Conservation (phyloP, 2,888 invertebrate genomes). For the Drosophila crucigera region DNA sequence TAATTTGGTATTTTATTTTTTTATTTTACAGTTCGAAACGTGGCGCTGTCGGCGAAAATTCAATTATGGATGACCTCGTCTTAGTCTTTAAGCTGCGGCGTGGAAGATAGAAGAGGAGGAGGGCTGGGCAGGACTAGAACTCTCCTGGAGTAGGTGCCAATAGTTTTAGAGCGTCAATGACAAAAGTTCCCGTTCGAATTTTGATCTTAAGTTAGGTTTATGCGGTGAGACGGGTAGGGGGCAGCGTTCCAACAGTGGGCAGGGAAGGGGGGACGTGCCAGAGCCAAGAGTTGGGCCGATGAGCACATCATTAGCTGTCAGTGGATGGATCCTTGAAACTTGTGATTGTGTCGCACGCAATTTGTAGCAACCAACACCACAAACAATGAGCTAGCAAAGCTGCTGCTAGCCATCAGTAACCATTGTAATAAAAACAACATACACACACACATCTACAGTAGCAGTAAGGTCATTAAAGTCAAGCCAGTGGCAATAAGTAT, state of each 20-base stretch:
- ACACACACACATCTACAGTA: constrained; percentile 1
- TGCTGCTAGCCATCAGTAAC: constrained; percentile 13
- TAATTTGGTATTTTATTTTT: constrained; percentile 31
- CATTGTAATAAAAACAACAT: constrained; percentile 23
- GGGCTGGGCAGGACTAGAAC: not conserved
- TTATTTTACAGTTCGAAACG: constrained; percentile 48
- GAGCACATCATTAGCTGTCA: constrained; percentile 79
- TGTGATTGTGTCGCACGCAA: constrained; percentile 73
- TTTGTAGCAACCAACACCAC: constrained; percentile 62
- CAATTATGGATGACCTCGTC: constrained; percentile 63
- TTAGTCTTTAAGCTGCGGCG: not conserved
- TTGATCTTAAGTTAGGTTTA: constrained; percentile 73
- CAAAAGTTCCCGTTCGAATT: constrained; percentile 75
- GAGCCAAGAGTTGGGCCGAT: constrained; percentile 48
- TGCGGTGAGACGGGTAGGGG: not conserved
- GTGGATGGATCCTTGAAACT: constrained; percentile 76
- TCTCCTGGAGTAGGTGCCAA: constrained; percentile 15
- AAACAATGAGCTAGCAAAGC: constrained; percentile 22
- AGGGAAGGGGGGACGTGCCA: constrained; percentile 14
- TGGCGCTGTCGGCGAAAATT: constrained; percentile 63
- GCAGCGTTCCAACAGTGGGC: not conserved
- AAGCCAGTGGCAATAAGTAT: constrained; percentile 18
- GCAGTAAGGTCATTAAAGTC: constrained; percentile 34
- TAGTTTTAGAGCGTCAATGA: constrained; percentile 78
- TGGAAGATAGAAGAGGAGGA: not conserved